These are phyloP conservation scores for Carassius carassius DNA, from an alignment of 2,113 vertebrate species.

Conservation along the genomic window DNA sequence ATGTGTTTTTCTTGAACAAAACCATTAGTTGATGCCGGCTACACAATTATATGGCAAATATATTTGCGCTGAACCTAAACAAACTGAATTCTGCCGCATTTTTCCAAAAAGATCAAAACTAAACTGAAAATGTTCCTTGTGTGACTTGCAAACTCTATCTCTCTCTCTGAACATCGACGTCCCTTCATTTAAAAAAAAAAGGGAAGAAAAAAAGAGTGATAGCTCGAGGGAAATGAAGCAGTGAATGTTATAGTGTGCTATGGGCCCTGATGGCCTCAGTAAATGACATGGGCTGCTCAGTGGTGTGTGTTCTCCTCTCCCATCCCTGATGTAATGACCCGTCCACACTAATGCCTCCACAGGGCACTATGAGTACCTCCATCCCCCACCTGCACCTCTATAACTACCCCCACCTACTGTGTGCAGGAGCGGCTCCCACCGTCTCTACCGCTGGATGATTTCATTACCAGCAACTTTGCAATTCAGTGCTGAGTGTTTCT, in stretches of 20 bases:
- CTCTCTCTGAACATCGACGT: constrained; percentile 51
- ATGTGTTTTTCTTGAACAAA: neutral
- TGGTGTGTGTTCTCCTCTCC: constrained; percentile 58
- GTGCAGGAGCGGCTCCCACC: constrained; percentile 34
- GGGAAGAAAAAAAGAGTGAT: constrained; percentile 46
- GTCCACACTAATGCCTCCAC: constrained; percentile 61
- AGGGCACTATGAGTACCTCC: constrained; percentile 56
- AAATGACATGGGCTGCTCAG: constrained; percentile 62
- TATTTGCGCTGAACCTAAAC: constrained; percentile 14
- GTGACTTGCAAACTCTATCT: constrained; percentile 50
- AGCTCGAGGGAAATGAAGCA: constrained; percentile 58
- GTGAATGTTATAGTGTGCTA: constrained; percentile 58
- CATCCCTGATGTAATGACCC: constrained; percentile 63
- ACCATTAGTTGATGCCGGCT: constrained; percentile 11
- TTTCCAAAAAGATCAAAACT: constrained; percentile 1
- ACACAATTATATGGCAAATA: constrained; percentile 21
- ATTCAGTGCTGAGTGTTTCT: constrained; percentile 32
- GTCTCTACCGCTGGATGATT: constrained; percentile 43
- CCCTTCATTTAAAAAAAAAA: constrained; percentile 47
- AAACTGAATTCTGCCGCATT: constrained; percentile 18
- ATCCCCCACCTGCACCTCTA: constrained; percentile 52
- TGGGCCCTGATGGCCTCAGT: constrained; percentile 59
- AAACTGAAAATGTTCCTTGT: constrained; percentile 39
- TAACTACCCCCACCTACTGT: constrained; percentile 38
- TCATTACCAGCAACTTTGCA: constrained; percentile 48